phyloP scores from a whole-genome alignment of 2,113 vertebrate species.

The Pseudorectes ferrugineus region DNA sequence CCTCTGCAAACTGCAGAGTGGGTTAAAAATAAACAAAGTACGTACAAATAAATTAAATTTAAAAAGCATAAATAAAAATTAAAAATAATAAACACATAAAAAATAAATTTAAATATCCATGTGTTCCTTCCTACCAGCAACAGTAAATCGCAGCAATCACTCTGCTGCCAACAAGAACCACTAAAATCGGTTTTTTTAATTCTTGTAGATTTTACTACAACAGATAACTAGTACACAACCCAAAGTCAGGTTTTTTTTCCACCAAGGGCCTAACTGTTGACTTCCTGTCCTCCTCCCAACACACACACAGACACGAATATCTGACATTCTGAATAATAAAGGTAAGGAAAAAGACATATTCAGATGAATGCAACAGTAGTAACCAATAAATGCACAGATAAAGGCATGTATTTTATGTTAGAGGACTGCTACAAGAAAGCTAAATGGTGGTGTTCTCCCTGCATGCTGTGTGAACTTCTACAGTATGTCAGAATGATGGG shows the following conservation, averaged over 20 bases:
- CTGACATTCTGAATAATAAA: neutral
- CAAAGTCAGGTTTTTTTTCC: neutral
- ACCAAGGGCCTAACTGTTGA: neutral
- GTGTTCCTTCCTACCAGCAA: neutral
- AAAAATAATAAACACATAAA: neutral
- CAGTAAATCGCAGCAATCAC: neutral
- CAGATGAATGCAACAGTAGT: neutral
- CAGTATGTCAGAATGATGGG: neutral
- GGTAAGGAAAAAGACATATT: neutral
- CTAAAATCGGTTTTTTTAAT: neutral
- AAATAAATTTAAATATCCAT: neutral
- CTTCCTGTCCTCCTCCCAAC: neutral
- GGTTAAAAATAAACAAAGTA: neutral
- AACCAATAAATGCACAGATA: neutral
- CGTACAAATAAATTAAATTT: neutral
- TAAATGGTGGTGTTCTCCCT: neutral
- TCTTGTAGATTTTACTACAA: neutral
- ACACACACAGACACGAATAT: neutral
- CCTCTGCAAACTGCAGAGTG: neutral
- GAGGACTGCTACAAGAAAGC: neutral
- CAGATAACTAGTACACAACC: neutral
- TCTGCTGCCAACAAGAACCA: neutral
- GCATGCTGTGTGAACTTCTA: neutral
- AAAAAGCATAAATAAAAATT: neutral
- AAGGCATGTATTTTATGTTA: neutral